phyloP scores from a whole-genome alignment of 2,888 invertebrate genomes.

The Chrysodeixis includens region DNA sequence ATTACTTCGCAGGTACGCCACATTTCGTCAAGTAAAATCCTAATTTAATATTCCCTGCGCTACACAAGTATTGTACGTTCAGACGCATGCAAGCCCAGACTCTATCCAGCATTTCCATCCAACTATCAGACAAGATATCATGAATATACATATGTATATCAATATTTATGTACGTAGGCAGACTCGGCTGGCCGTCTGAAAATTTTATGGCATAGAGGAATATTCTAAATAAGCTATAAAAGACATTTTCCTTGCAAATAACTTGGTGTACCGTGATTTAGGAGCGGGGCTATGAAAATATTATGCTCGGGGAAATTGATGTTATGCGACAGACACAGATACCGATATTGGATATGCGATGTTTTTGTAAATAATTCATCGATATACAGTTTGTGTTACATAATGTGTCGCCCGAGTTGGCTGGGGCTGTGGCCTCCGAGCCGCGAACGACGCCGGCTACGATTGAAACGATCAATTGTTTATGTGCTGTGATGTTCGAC shows the following conservation, averaged over 20 bases:
- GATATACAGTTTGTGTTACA: slow-evolving; percentile 20
- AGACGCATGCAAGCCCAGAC: not conserved
- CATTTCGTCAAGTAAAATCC: not conserved
- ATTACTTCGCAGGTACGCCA: too few relatives aligned
- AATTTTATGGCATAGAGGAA: slow-evolving; percentile 56
- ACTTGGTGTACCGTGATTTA: slow-evolving; percentile 59
- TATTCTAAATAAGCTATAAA: slow-evolving; percentile 63
- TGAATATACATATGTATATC: slow-evolving; percentile 11
- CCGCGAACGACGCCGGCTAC: not conserved
- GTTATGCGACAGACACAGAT: slow-evolving; percentile 36
- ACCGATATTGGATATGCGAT: slow-evolving; percentile 31
- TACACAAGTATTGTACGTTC: not conserved
- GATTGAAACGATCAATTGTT: not conserved
- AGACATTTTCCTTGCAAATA: slow-evolving; percentile 60
- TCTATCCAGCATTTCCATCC: not conserved
- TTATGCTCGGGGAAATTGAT: slow-evolving; percentile 51
- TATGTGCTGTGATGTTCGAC: not conserved
- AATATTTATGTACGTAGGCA: slow-evolving; percentile 37
- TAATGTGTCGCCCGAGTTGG: not conserved
- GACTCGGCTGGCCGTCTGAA: slow-evolving; percentile 42
- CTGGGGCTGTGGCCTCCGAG: not conserved
- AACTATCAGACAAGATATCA: slow-evolving; percentile 15
- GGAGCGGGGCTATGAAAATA: slow-evolving; percentile 54
- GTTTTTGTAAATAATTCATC: slow-evolving; percentile 43
- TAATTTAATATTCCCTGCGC: not conserved